Evolutionary conservation across 2,888 invertebrate genomes (phyloP), one percentile per base, ranked within the genome.

Genomic region (Ophioninae sp.): DNA sequence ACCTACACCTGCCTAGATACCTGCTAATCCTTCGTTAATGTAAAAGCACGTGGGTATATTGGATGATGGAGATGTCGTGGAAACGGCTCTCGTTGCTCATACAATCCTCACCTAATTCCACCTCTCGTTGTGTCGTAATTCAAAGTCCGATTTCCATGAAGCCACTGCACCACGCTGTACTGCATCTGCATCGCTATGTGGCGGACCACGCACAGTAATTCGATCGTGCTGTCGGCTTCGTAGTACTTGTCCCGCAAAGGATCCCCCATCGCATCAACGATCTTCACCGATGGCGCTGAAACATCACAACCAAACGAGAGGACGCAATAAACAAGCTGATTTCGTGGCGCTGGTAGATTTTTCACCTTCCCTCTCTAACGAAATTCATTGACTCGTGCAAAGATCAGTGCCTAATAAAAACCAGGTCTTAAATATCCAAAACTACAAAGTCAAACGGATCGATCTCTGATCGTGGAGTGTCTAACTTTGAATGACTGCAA

Each of bases 241-340:
- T 95, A 95, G 90, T 94, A 95, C 90, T 95, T 95, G 92, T 95
- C 95, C 72, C 94, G 92, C n/a, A 96, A 93, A 10, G 95, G 94
- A 7, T 94, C 94, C 0, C 95, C 96, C 68, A 95, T 94, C 85
- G 95, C 95, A 89, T 96, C 96, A 8, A 95, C 95, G 86, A 96
- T 95, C 93, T 95, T 94, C 20, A 96, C 95, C 93, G 95, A 95
- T 20, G 96, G 96, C 20, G 95, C 96, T 96, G 93, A 1, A 89
- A 90, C 85, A 87, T 44, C 80, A 39, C 50, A 75, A 77, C 8
- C 37, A 59, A 23, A 69, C 17, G 5, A 13, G n/a, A 41, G 69
- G n/a, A 6, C 5, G 56, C 1, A 69, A 70, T 70, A 7, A 77
- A 76, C 2, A 41, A 56, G 17, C 56, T 23, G 21, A 50, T 50